Evolutionary conservation across 2,113 vertebrate species (phyloP).

Genomic region (Aegithalos caudatus): DNA sequence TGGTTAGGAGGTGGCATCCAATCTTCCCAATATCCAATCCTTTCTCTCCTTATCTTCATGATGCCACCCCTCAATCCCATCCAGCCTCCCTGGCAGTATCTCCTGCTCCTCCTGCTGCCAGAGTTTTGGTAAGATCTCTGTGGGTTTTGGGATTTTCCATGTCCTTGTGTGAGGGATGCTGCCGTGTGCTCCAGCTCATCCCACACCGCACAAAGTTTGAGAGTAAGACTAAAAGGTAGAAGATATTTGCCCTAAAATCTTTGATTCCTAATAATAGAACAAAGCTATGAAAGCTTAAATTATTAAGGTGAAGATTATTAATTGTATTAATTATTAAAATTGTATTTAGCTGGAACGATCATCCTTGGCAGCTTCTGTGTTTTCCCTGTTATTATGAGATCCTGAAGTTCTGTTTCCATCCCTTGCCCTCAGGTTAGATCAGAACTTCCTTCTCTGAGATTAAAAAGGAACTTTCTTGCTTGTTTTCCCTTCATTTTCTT

Average conservation of each 20-base stretch:
- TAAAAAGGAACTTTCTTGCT: background rate
- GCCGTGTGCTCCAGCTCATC: background rate
- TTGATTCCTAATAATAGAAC: conserved; percentile 9
- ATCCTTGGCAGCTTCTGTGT: background rate
- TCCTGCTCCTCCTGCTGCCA: background rate
- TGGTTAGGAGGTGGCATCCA: background rate
- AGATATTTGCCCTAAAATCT: background rate
- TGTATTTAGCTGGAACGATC: background rate
- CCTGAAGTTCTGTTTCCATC: background rate
- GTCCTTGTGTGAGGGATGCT: background rate
- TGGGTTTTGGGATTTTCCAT: rapidly evolving
- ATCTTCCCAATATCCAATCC: background rate
- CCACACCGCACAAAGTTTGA: background rate
- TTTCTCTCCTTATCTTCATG: background rate
- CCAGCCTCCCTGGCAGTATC: background rate
- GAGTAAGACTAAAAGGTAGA: background rate
- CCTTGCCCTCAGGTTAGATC: background rate
- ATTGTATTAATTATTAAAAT: conserved; percentile 49
- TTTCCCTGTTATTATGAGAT: background rate
- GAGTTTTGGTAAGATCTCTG: background rate
- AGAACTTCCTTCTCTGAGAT: background rate
- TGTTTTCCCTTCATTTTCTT: background rate
- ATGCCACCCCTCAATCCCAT: background rate
- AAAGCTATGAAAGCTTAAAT: conserved; percentile 15
- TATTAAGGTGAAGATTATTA: conserved; percentile 37